phyloP scores from a whole-genome alignment of 2,113 vertebrate genomes.

The Dinomys branickii region DNA sequence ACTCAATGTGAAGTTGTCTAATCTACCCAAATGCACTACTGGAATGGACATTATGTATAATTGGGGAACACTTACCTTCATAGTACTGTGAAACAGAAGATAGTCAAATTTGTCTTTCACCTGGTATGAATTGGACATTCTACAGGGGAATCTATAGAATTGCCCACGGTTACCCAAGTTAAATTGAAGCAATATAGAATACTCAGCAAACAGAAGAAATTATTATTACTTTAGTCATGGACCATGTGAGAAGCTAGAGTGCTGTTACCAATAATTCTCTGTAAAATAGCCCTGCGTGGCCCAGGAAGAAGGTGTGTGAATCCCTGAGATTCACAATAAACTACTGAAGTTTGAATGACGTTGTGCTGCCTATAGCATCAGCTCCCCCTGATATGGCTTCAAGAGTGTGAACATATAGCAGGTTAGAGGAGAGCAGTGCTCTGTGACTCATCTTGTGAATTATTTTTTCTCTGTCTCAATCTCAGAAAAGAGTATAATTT shows the following conservation, averaged over 20 bases:
- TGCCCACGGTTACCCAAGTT: neutral
- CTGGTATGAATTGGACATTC: neutral
- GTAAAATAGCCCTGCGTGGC: neutral
- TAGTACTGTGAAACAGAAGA: neutral
- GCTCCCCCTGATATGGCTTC: neutral
- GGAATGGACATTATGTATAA: neutral
- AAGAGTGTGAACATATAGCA: neutral
- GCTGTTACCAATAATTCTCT: neutral
- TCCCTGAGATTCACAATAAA: neutral
- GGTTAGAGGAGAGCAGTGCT: neutral
- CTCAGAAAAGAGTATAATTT: neutral
- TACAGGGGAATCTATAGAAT: neutral
- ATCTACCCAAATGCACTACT: neutral
- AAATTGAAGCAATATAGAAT: neutral
- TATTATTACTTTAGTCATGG: neutral
- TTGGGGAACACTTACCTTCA: neutral
- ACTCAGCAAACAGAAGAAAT: neutral
- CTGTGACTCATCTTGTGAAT: neutral
- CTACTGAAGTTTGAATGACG: neutral
- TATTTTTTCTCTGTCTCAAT: neutral
- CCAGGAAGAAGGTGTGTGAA: neutral
- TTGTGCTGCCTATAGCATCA: neutral
- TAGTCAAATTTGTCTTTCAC: neutral
- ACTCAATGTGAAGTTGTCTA: neutral
- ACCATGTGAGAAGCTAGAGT: neutral